These are phyloP conservation scores for Galerucella calmariensis DNA, from an alignment of 2,888 invertebrate genomes.

Conservation along the genomic window DNA sequence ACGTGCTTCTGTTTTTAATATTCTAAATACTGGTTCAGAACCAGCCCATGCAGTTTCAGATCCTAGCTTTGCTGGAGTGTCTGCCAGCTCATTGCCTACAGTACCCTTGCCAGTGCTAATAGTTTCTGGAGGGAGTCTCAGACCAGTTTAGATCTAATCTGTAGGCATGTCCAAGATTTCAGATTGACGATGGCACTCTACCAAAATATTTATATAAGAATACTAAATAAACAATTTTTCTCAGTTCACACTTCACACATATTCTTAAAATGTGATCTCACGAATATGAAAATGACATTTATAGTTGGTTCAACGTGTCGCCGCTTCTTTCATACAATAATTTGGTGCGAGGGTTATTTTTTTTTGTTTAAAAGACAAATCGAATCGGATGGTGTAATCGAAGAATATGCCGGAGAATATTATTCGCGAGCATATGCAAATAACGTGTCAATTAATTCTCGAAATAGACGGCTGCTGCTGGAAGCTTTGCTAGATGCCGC, in stretches of 20 bases:
- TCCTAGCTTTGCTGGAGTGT: too few species aligned
- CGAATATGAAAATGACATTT: conserved; percentile 40
- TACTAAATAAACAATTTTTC: conserved; percentile 1
- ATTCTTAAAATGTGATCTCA: conserved; percentile 44
- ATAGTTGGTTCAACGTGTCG: conserved; percentile 30
- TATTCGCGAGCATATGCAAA: conserved; percentile 22
- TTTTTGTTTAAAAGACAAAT: conserved; percentile 9
- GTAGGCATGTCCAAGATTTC: too few species aligned
- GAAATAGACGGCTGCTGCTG: conserved; percentile 1
- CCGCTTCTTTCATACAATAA: conserved; percentile 28
- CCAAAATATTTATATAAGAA: too few species aligned
- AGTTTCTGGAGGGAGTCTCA: too few species aligned
- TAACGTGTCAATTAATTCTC: conserved; percentile 27
- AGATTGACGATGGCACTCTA: too few species aligned
- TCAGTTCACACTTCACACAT: conserved; percentile 51
- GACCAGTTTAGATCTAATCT: too few species aligned
- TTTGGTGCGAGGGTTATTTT: conserved; percentile 21
- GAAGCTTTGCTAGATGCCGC: conserved; percentile 16
- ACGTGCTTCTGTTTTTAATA: too few species aligned
- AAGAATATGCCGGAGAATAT: conserved; percentile 16
- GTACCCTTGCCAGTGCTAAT: too few species aligned
- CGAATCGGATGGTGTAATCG: conserved; percentile 9
- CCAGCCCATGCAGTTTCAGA: too few species aligned
- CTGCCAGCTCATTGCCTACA: too few species aligned
- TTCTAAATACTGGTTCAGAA: too few species aligned